These are phyloP conservation scores for Coptodon bakossiorum DNA, from an alignment of 2,113 vertebrate species.

Conservation along the genomic window DNA sequence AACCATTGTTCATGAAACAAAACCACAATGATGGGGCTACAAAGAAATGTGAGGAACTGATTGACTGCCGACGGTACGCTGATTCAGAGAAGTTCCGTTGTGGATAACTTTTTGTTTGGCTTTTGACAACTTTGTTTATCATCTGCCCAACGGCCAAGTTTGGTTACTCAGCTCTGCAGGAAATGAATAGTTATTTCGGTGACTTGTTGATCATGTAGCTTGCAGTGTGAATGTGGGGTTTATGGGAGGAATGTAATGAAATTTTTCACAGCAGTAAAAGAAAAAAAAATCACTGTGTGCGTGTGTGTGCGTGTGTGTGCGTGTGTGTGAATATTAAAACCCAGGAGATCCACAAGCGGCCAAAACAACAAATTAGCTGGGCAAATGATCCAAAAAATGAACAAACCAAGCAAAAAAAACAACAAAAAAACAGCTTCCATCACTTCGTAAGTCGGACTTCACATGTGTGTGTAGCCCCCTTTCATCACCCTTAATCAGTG, in stretches of 20 bases:
- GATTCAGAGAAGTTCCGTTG: not conserved
- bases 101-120: not conserved
- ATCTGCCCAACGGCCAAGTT: not conserved
- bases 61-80: not conserved
- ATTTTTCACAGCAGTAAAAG: not conserved
- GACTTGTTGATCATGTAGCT: slow-evolving; percentile 5
- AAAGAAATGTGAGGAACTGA: not conserved
- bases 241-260: not conserved
- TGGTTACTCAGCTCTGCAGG: not conserved
- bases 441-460: not conserved
- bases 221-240: not conserved
- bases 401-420: not conserved
- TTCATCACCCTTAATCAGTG: slow-evolving; percentile 6
- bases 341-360: not conserved
- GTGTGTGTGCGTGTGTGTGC: rapidly evolving
- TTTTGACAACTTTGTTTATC: slow-evolving; percentile 13
- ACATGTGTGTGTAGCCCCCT: not conserved
- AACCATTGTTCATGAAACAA: slow-evolving; percentile 12
- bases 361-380: not conserved
- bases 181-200: not conserved
- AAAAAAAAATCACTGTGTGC: not conserved
- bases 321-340: not conserved
- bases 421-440: not conserved
- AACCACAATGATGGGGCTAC: not conserved
- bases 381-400: slow-evolving; percentile 4